Evolutionary conservation across 2,797 vertebrate species (phyloP).

Genomic region (Crax fasciolata): DNA sequence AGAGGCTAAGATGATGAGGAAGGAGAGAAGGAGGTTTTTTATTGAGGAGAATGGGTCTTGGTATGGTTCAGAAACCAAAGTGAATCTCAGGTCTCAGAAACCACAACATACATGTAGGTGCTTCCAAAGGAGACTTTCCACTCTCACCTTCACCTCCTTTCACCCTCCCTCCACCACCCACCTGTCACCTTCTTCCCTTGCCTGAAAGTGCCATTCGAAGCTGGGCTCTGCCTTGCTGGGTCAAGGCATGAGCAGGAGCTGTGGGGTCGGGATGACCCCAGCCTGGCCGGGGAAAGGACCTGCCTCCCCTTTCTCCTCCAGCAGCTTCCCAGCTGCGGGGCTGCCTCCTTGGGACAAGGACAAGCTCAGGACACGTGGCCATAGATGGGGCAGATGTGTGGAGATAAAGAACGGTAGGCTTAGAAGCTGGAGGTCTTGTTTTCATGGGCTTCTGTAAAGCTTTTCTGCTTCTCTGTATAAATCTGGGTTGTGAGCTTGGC

Average conservation of each 20-base stretch:
- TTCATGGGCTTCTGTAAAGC: slow-evolving; percentile 14
- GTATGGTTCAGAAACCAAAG: slow-evolving; percentile 80
- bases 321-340: background rate
- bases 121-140: slow-evolving; percentile 64
- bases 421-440: slow-evolving; percentile 4
- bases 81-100: slow-evolving; percentile 67
- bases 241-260: background rate
- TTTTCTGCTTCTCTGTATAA: background rate
- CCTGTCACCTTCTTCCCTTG: slow-evolving; percentile 43
- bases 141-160: slow-evolving; percentile 76
- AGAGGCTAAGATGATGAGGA: slow-evolving; percentile 37
- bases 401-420: background rate
- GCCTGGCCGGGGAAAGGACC: background rate
- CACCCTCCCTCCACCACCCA: slow-evolving; percentile 64
- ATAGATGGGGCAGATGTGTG: background rate
- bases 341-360: background rate
- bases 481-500: background rate
- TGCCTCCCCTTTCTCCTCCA: slow-evolving; percentile 63
- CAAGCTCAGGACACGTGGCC: background rate
- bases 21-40: slow-evolving; percentile 41
- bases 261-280: background rate
- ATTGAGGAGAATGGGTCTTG: slow-evolving; percentile 55
- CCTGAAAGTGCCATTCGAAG: slow-evolving; percentile 53
- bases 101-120: slow-evolving; percentile 70
- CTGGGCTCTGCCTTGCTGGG: background rate